phyloP scores from a whole-genome alignment of 2,113 vertebrate species.

The Oncorhynchus kisutch region DNA sequence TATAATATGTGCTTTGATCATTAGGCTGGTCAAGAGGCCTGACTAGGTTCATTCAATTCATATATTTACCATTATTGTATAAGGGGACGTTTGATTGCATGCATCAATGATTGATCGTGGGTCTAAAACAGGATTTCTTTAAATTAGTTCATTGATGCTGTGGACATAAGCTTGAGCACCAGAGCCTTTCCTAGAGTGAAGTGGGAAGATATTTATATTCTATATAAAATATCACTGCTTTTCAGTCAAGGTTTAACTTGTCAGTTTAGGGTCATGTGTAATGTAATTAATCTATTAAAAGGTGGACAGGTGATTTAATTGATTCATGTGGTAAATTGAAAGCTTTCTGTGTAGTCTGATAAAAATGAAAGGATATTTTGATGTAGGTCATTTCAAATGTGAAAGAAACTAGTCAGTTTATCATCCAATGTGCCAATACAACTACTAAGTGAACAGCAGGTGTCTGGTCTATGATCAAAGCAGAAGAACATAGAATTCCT shows the following conservation, averaged over 20 bases:
- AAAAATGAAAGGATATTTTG: too few species aligned
- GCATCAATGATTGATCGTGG: not conserved
- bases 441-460: too few species aligned
- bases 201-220: not conserved
- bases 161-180: not conserved
- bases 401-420: too few species aligned
- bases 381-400: too few species aligned
- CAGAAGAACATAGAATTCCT: not conserved
- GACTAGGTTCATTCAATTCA: not conserved
- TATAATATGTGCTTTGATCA: too few species aligned
- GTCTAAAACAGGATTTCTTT: not conserved
- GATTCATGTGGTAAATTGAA: too few species aligned
- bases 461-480: not conserved
- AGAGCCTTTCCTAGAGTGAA: not conserved
- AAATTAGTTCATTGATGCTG: not conserved
- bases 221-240: not conserved
- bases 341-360: too few species aligned
- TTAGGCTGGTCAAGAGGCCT: too few species aligned
- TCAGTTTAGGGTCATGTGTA: not conserved
- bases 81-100: not conserved
- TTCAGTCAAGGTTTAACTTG: not conserved
- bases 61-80: not conserved
- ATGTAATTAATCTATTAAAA: not conserved
- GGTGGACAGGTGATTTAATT: too few species aligned
- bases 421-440: too few species aligned